These are phyloP conservation scores for Murina feae DNA, from an alignment of 2,113 vertebrate species.

Conservation along the genomic window DNA sequence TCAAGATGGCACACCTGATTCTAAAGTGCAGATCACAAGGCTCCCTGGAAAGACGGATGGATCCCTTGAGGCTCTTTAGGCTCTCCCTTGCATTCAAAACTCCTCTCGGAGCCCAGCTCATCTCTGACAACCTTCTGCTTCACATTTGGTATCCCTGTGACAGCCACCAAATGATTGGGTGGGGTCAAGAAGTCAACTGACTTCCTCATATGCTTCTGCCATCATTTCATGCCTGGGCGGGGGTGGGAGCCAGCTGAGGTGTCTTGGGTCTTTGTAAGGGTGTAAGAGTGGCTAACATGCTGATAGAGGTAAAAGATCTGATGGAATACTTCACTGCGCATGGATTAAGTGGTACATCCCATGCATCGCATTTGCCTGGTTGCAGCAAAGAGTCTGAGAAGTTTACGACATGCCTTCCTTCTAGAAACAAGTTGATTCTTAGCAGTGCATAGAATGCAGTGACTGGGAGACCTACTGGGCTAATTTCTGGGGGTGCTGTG, in stretches of 20 bases:
- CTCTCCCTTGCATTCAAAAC: constrained; percentile 85
- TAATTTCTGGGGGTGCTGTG: constrained; percentile 28
- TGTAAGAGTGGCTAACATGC: neutral
- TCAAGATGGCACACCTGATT: constrained; percentile 99
- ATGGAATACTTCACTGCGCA: constrained; percentile 71
- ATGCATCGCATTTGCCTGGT: constrained; percentile 67
- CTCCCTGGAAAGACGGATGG: constrained; percentile 87
- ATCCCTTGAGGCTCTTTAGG: constrained; percentile 88
- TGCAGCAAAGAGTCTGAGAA: constrained; percentile 32
- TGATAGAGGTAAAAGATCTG: constrained; percentile 54
- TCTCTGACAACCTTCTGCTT: constrained; percentile 88
- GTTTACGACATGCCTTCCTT: constrained; percentile 70
- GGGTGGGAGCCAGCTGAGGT: neutral
- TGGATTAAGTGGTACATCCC: constrained; percentile 66
- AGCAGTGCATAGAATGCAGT: neutral
- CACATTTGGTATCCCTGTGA: constrained; percentile 87
- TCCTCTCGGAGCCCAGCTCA: constrained; percentile 79
- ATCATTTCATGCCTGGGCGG: constrained; percentile 71
- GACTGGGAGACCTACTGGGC: constrained; percentile 13
- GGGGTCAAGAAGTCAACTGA: constrained; percentile 82
- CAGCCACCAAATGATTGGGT: constrained; percentile 82
- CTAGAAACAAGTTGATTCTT: constrained; percentile 67
- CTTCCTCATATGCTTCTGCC: constrained; percentile 87
- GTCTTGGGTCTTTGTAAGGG: neutral
- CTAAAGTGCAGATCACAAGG: constrained; percentile 94